Base-by-base conservation (phyloP, 2,113 vertebrate genomes). In the Indicator maculatus region DNA sequence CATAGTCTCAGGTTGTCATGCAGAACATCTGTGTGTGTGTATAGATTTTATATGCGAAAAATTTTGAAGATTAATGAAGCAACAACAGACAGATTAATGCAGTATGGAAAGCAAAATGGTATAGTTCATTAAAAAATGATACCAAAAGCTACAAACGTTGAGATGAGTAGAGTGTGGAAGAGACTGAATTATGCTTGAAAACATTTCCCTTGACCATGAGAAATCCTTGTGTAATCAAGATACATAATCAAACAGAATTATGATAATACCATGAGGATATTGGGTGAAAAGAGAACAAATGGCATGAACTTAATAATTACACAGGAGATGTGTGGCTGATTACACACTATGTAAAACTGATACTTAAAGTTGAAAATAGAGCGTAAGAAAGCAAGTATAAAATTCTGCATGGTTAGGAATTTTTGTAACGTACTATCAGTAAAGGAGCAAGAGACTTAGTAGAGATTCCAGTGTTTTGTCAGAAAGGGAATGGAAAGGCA, bases 231-330 rank as follows among this genome's bases (percentile, higher is more conserved):
- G 8, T 92, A 76, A 85, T 87, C 59, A 74, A 74, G 71, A 33
- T 41, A 50, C 31, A n/a, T 85, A 94, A 91, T 73, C 73, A 93
- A 82, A 91, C 45, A 69, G 78, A 87, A 64, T 87, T 45, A 59
- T 44, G 55, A 30, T 64, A 72, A 31, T 60, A 53, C 50, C 36
- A 36, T 52, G 56, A 88, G 63, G 44, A 6, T 91, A 50, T 93
- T 93, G 86, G 60, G 19, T 83, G 45, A 56, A 81, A 84, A 74
- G 47, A 81, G 45, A 83, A 66, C 39, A 53, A 93, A 86, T 64
- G 87, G 30, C 53, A 9, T 52, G 9, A 39, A 70, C 61, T 89
- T 90, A 91, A 79, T 82, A 83, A 79, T 83, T 87, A 70, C 55
- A 70, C 18, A 33, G 50, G 63, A 90, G 50, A 75, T 84, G 8